A percentile compares a stretch with the other conserved stretches of the same genome.
phyloP scores from a whole-genome alignment of 1,140 invertebrate species.

The Ceratina japonica region DNA sequence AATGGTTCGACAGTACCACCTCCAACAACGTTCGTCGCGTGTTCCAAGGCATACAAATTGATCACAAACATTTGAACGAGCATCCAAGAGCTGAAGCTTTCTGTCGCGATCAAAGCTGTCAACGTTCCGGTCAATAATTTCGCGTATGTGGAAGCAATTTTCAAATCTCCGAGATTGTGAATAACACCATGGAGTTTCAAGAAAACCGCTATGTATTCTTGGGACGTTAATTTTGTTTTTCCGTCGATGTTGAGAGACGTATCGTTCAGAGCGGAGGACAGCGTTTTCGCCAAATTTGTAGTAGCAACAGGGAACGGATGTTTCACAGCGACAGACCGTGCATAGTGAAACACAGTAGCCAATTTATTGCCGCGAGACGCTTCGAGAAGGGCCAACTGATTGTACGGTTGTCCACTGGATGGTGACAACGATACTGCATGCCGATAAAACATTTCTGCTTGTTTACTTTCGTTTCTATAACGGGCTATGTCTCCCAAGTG shows the following conservation, averaged over 20 bases:
- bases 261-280: slow-evolving; percentile 81
- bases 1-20: slow-evolving; percentile 66
- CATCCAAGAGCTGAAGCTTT: slow-evolving; percentile 87
- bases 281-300: slow-evolving; percentile 86
- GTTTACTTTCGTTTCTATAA: slow-evolving; percentile 88
- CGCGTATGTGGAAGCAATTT: slow-evolving; percentile 81
- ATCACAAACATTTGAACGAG: slow-evolving; percentile 88
- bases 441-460: slow-evolving; percentile 86
- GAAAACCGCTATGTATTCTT: slow-evolving; percentile 86
- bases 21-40: slow-evolving; percentile 77
- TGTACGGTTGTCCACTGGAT: slow-evolving; percentile 92
- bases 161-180: slow-evolving; percentile 82
- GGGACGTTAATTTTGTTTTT: slow-evolving; percentile 82
- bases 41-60: slow-evolving; percentile 86
- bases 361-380: slow-evolving; percentile 90
- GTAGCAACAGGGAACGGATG: slow-evolving; percentile 90
- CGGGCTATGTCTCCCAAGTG: slow-evolving; percentile 92
- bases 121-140: slow-evolving; percentile 84
- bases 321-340: slow-evolving; percentile 88
- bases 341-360: slow-evolving; percentile 91
- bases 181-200: slow-evolving; percentile 84
- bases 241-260: slow-evolving; percentile 78
- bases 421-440: slow-evolving; percentile 90
- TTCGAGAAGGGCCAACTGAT: slow-evolving; percentile 90
- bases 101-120: slow-evolving; percentile 87